Evolutionary conservation across 2,113 vertebrate species (phyloP).

Genomic region (Thamnophis sirtalis): DNA sequence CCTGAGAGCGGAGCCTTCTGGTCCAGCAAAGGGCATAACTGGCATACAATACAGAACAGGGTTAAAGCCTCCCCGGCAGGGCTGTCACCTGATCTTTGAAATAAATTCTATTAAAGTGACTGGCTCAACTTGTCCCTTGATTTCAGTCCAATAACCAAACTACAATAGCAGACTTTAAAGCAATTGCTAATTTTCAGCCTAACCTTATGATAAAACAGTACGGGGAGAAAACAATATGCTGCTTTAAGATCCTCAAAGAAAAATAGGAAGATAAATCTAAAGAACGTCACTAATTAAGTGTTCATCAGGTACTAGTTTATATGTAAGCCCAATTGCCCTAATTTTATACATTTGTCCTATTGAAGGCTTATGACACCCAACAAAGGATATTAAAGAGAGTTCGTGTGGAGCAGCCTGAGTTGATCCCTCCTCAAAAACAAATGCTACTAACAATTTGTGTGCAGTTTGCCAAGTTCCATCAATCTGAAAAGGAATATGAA

Average conservation of each 20-base stretch:
- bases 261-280: background rate
- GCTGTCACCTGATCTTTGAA: background rate
- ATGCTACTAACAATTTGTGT: constrained; percentile 54
- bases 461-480: constrained; percentile 60
- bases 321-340: background rate
- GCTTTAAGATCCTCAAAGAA: background rate
- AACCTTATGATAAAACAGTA: background rate
- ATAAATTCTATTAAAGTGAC: background rate
- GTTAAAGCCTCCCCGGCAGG: background rate
- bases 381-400: constrained; percentile 51
- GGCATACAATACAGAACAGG: background rate
- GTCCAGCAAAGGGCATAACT: background rate
- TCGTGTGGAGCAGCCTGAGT: constrained; percentile 57
- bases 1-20: background rate
- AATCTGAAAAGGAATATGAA: constrained; percentile 39
- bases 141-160: background rate
- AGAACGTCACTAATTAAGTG: background rate
- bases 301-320: background rate
- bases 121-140: background rate
- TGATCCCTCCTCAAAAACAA: constrained; percentile 57
- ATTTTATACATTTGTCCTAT: accelerated
- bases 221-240: background rate
- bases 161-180: background rate
- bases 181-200: background rate
- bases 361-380: constrained; percentile 65